phyloP scores from a whole-genome alignment of 2,797 vertebrate species.

The Pseudomugil tenellus region DNA sequence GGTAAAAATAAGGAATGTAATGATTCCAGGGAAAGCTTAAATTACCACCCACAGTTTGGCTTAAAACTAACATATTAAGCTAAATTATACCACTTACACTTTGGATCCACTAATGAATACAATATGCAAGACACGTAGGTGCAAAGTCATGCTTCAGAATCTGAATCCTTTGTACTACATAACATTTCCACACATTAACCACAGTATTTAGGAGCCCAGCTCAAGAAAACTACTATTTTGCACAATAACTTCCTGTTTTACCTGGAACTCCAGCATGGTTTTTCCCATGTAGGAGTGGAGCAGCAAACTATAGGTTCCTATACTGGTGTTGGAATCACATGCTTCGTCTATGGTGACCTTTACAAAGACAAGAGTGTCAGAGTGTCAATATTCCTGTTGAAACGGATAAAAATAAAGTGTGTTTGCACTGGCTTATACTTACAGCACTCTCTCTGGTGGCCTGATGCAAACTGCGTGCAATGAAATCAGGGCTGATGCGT shows the following conservation, averaged over 20 bases:
- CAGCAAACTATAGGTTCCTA: conserved; percentile 90
- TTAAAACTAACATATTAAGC: conserved; percentile 10
- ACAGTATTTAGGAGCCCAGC: conserved; percentile 37
- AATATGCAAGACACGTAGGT: conserved; percentile 2
- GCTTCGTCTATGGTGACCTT: conserved; percentile 87
- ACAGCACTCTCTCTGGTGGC: conserved; percentile 85
- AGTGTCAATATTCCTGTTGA: conserved; percentile 16
- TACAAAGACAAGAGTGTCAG: conserved; percentile 39
- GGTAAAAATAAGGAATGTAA: conserved; percentile 16
- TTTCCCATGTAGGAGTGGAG: conserved; percentile 87
- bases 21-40: conserved; percentile 21
- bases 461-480: conserved; percentile 87
- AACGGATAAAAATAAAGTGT: background rate
- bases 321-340: conserved; percentile 87
- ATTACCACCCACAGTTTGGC: conserved; percentile 25
- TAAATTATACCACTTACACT: conserved; percentile 19
- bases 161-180: conserved; percentile 16
- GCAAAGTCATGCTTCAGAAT: conserved; percentile 5
- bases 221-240: conserved; percentile 4
- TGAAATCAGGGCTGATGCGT: conserved; percentile 88
- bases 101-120: conserved; percentile 7
- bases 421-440: conserved; percentile 63
- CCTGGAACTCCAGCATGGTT: conserved; percentile 94
- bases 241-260: conserved; percentile 54
- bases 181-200: conserved; percentile 7